A percentile compares a stretch with the other conserved stretches of the same genome.
phyloP scores from a whole-genome alignment of 2,113 vertebrate species.

The Hippoglossus stenolepis region DNA sequence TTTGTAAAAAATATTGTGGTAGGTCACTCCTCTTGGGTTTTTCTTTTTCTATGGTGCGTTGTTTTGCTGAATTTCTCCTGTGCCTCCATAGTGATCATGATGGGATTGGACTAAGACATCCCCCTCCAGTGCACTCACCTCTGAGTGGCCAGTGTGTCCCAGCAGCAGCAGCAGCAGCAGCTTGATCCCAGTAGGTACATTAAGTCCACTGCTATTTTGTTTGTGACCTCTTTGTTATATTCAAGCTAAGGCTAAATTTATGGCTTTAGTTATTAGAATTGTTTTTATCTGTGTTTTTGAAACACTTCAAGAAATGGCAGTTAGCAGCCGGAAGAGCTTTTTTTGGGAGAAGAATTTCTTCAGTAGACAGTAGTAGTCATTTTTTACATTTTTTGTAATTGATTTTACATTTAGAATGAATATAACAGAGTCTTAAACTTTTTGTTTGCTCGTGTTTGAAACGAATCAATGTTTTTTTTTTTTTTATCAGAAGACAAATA shows the following conservation, averaged over 20 bases:
- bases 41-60: background rate
- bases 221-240: background rate
- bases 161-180: constrained; percentile 16
- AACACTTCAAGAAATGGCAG: background rate
- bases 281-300: background rate
- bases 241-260: background rate
- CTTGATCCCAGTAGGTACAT: constrained; percentile 2
- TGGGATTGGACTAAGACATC: constrained; percentile 21
- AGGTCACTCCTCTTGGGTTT: background rate
- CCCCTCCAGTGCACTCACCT: constrained; percentile 11
- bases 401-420: background rate
- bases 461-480: too few species aligned
- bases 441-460: too few species aligned
- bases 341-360: background rate
- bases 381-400: background rate
- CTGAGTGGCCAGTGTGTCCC: constrained; percentile 7
- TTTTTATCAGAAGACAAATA: too few species aligned
- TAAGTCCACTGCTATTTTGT: constrained; percentile 11
- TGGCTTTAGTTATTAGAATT: background rate
- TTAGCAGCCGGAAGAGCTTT: background rate
- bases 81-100: constrained; percentile 15
- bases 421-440: background rate
- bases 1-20: constrained; percentile 31
- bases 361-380: background rate
- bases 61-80: background rate